Evolutionary conservation across 23 tunicate species (phyloP), one percentile per base, ranked within the genome.

Genomic region (Corella eumyota): DNA sequence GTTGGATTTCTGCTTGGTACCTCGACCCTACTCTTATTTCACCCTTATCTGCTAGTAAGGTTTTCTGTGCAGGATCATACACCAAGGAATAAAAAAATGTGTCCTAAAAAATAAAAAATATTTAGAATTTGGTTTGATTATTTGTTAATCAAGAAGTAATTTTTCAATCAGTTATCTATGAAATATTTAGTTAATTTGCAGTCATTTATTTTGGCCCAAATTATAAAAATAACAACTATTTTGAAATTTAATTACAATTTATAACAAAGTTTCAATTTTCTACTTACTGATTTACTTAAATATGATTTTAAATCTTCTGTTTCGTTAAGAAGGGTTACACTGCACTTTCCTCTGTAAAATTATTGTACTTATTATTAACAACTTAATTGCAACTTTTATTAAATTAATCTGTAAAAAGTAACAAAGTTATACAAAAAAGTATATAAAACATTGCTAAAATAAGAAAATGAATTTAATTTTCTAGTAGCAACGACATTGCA

Each of bases 51-150:
- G 99, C 99, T 24, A 93, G 74, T 0, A 93, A 47, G 4, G 99
- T 93, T 62, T 93, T 93, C 48, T 93, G 95, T 29, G 87, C 74
- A 11, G 99, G 99, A 50, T 93, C 99, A 44, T 78, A 93, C 24
- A 93, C 99, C 60, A 93, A 45, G 2, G 99, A 73, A 53, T 93
- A 93, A 58, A 73, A 93, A 62, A 93, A 93, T 35, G 72, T 62
- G 60, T 93, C 99, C 90, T 88, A 40, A 24, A 30, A 5, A 1
- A 51, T 88, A 40, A 24, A 30, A 5, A 1, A 51, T n/a, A 51
- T 7, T 51, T 40, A 15, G 48, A 51, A 51, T 51, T 25, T 51
- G 57, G 57, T 6, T 6, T 25, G 20, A 5, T 9, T 40, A 40
- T 40, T 40, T 40, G 13, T 9, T 40, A 40, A 9, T 40, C 48